A percentile compares a stretch with the other conserved stretches of the same genome.
phyloP scores from a whole-genome alignment of 2,113 vertebrate genomes.

The Daubentonia madagascariensis region DNA sequence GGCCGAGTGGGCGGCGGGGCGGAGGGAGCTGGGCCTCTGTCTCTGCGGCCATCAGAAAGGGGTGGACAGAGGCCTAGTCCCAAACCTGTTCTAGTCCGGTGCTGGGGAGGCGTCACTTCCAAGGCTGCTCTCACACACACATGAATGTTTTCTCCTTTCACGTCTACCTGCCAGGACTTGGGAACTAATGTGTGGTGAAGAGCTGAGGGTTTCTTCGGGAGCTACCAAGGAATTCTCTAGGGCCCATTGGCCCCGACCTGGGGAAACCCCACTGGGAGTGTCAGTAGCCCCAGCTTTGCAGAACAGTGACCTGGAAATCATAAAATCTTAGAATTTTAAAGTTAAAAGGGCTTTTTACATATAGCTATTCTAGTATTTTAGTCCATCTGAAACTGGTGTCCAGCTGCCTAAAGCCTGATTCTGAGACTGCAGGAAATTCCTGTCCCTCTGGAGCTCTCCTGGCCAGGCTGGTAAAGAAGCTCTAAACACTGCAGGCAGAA shows the following conservation, averaged over 20 bases:
- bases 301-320: neutral
- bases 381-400: neutral
- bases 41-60: fast-evolving
- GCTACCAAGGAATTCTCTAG: neutral
- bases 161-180: neutral
- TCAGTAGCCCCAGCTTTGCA: neutral
- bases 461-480: neutral
- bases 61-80: neutral
- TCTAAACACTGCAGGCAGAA: neutral
- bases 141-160: neutral
- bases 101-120: neutral
- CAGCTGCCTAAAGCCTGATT: neutral
- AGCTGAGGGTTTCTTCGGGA: neutral
- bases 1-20: too few relatives aligned
- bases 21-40: neutral
- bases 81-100: neutral
- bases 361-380: neutral
- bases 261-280: neutral
- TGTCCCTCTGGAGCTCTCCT: neutral
- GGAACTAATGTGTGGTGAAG: neutral
- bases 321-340: neutral
- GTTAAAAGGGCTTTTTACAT: neutral
- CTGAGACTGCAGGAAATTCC: neutral
- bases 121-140: neutral
- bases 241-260: neutral